Conservation (phyloP, 1,140 invertebrate species). For the Pachypsylla venusta region DNA sequence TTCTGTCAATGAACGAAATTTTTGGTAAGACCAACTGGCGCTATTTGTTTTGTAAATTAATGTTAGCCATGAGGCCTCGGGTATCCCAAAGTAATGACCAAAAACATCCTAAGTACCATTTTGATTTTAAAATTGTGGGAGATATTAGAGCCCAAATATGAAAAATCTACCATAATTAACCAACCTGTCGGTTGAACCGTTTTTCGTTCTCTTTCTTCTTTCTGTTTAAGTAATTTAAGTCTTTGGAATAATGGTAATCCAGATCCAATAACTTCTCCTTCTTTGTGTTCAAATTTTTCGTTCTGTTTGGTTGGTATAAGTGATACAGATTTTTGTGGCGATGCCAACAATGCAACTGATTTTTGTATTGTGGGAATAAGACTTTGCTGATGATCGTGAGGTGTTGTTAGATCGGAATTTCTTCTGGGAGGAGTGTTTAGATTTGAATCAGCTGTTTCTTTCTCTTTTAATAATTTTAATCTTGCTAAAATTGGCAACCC, state of each 20-base stretch:
- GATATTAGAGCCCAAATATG: slow-evolving; percentile 11
- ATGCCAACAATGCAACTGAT: slow-evolving; percentile 31
- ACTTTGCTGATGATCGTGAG: slow-evolving; percentile 40
- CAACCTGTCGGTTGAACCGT: slow-evolving; percentile 24
- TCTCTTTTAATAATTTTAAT: slow-evolving; percentile 64
- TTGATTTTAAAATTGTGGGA: no score
- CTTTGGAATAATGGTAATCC: slow-evolving; percentile 62
- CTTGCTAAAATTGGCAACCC: slow-evolving; percentile 56
- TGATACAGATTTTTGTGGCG: slow-evolving; percentile 31
- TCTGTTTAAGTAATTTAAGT: slow-evolving; percentile 59
- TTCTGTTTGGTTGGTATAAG: slow-evolving; percentile 9
- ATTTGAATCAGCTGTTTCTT: slow-evolving; percentile 52
- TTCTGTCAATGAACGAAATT: no score
- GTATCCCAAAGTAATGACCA: no score
- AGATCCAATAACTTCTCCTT: slow-evolving; percentile 46
- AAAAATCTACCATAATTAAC: slow-evolving; percentile 10
- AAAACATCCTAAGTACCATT: no score
- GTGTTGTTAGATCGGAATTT: neutral
- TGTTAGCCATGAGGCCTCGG: no score
- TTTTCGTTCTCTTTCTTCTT: slow-evolving; percentile 46
- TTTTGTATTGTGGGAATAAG: slow-evolving; percentile 21
- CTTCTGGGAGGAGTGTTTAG: neutral
- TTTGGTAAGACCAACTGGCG: no score
- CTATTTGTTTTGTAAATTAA: no score
- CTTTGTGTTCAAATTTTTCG: slow-evolving; percentile 17